Conservation (phyloP, 1,140 invertebrate genomes). For the Macrostomum lignano region DNA sequence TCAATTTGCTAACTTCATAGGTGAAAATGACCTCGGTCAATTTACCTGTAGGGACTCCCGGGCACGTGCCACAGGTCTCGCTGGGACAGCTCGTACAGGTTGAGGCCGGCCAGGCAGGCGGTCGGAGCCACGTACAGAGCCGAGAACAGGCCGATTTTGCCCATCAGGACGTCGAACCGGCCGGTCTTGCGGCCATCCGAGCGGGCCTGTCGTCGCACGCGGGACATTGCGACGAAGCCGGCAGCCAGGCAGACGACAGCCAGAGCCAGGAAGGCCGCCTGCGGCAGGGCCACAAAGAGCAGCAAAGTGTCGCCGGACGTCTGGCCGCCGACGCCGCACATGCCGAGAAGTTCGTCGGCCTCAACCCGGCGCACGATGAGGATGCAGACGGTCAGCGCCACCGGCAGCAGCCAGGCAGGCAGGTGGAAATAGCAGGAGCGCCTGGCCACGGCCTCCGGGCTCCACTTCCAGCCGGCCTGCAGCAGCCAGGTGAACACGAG, state of each 20-base stretch:
- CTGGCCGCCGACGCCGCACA: slow-evolving; percentile 64
- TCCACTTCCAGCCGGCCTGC: slow-evolving; percentile 52
- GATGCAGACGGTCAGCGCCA: slow-evolving; percentile 52
- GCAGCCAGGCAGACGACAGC: slow-evolving; percentile 31
- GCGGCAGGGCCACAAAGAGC: slow-evolving; percentile 31
- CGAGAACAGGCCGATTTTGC: slow-evolving; percentile 32
- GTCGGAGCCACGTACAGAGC: slow-evolving; percentile 32
- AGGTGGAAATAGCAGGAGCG: slow-evolving; percentile 50
- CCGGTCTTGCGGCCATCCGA: slow-evolving; percentile 21
- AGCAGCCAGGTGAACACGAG: slow-evolving; percentile 49
- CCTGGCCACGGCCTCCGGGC: slow-evolving; percentile 52
- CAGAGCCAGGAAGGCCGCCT: slow-evolving; percentile 25
- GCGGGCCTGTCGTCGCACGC: slow-evolving; percentile 27
- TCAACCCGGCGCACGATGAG: slow-evolving; percentile 46
- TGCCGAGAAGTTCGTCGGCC: slow-evolving; percentile 43
- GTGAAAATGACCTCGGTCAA: no score
- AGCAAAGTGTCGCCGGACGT: slow-evolving; percentile 39
- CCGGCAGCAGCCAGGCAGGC: slow-evolving; percentile 54
- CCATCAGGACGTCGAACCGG: slow-evolving; percentile 29
- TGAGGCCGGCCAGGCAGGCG: slow-evolving; percentile 32
- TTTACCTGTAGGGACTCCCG: no score
- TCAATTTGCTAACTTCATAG: no score
- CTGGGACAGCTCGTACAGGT: slow-evolving; percentile 38
- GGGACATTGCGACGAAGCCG: slow-evolving; percentile 30
- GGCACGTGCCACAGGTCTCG: slow-evolving; percentile 37